Evolutionary conservation across 2,797 vertebrate species (phyloP).

Genomic region (Erpetoichthys calabaricus): DNA sequence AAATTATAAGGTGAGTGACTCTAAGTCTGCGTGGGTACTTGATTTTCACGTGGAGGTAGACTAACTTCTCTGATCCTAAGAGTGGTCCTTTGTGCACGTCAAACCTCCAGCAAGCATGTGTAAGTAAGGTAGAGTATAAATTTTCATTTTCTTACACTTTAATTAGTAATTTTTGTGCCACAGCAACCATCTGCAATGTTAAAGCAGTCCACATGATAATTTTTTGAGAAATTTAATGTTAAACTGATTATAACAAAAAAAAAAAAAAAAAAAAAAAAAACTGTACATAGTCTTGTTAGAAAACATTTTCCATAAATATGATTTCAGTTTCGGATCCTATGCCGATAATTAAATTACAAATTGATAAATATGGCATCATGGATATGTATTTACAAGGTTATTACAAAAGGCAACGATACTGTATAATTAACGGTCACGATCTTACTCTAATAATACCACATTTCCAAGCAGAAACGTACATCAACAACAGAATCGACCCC

Average conservation of each 20-base stretch:
- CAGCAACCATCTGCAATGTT: too few relatives aligned
- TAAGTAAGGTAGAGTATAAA: too few relatives aligned
- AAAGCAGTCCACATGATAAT: too few relatives aligned
- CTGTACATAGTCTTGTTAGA: slow-evolving; percentile 93
- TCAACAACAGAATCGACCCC: slow-evolving; percentile 89
- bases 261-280: slow-evolving; percentile 47
- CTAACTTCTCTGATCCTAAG: too few relatives aligned
- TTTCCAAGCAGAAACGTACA: slow-evolving; percentile 88
- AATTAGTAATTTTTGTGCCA: too few relatives aligned
- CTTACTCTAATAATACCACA: slow-evolving; percentile 83
- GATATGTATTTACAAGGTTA: slow-evolving; percentile 99
- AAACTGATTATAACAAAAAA: slow-evolving; percentile 85
- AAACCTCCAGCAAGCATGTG: too few relatives aligned
- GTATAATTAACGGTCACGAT: slow-evolving; percentile 94
- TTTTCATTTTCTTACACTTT: too few relatives aligned
- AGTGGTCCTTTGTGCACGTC: too few relatives aligned
- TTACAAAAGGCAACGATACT: slow-evolving; percentile 92
- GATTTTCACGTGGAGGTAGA: too few relatives aligned
- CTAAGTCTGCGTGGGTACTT: too few relatives aligned
- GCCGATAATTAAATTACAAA: slow-evolving; percentile 99
- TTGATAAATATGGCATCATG: slow-evolving; percentile 99
- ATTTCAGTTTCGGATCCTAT: slow-evolving; percentile 93
- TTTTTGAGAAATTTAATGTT: slow-evolving; percentile 61
- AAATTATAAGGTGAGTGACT: too few relatives aligned
- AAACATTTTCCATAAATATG: slow-evolving; percentile 98